Evolutionary conservation across 1,140 invertebrate genomes (phyloP).

Genomic region (Daktulosphaira vitifoliae): DNA sequence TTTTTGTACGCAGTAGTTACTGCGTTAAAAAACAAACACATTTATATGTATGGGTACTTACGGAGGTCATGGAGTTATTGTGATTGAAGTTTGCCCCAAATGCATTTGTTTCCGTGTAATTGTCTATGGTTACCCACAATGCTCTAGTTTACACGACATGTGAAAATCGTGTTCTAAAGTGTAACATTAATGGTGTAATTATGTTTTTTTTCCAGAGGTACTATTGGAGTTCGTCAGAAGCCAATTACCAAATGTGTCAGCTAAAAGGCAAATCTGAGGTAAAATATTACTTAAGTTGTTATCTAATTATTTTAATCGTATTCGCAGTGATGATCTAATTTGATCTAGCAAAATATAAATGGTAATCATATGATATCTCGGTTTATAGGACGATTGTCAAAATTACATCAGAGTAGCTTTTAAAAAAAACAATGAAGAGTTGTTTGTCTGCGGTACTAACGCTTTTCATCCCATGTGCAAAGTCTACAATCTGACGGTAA

Average conservation of each 20-base stretch:
- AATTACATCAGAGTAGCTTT: conserved; percentile 89
- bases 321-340: no score
- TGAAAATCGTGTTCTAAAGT: no score
- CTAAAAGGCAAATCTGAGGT: conserved; percentile 29
- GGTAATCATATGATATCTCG: no score
- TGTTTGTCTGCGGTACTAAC: conserved; percentile 92
- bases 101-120: conserved; percentile 13
- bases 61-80: no score
- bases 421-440: conserved; percentile 57
- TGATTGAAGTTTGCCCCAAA: neutral
- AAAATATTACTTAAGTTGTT: neutral
- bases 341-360: no score
- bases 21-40: no score
- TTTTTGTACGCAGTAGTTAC: no score
- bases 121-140: neutral
- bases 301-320: no score
- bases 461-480: conserved; percentile 90
- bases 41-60: no score
- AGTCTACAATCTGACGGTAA: conserved; percentile 50
- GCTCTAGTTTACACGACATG: conserved; percentile 7
- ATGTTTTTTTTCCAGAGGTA: conserved; percentile 8
- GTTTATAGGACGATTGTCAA: conserved; percentile 72
- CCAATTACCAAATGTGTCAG: conserved; percentile 28
- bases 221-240: conserved; percentile 21
- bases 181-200: neutral